Conservation (phyloP, 2,797 vertebrate species). For the Gymnoscopelus braueri region DNA sequence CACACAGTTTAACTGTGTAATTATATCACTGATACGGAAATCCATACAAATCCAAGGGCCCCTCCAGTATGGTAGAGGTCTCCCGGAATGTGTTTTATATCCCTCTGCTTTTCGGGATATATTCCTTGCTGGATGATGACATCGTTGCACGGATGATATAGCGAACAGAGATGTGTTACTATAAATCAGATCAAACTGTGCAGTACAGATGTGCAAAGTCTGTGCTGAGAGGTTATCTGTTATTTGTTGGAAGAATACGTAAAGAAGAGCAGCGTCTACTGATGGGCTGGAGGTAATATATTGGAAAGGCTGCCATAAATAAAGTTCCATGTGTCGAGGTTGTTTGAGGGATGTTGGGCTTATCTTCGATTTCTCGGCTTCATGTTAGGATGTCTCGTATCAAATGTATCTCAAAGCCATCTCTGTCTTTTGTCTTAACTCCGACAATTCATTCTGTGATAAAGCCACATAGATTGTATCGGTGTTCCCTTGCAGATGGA, state of each 20-base stretch:
- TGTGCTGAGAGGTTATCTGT: slow-evolving; percentile 42
- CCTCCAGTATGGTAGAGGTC: slow-evolving; percentile 17
- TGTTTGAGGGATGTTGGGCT: slow-evolving; percentile 46
- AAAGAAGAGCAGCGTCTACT: slow-evolving; percentile 31
- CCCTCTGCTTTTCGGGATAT: slow-evolving; percentile 31
- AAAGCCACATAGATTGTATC: slow-evolving; percentile 15
- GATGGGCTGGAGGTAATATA: slow-evolving; percentile 37
- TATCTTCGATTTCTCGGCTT: slow-evolving; percentile 42
- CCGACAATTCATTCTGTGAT: slow-evolving; percentile 35
- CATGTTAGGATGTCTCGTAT: slow-evolving; percentile 34
- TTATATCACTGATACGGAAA: slow-evolving; percentile 15
- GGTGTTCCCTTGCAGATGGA: slow-evolving; percentile 43
- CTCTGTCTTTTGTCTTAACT: slow-evolving; percentile 46
- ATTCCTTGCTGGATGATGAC: slow-evolving; percentile 52
- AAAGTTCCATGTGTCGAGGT: slow-evolving; percentile 28
- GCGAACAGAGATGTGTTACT: slow-evolving; percentile 26
- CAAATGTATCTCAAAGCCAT: slow-evolving; percentile 25
- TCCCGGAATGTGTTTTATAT: slow-evolving; percentile 51
- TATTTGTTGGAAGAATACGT: slow-evolving; percentile 57
- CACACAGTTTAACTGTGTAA: slow-evolving; percentile 2
- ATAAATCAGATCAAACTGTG: slow-evolving; percentile 60
- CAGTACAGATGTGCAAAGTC: slow-evolving; percentile 21
- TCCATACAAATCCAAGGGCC: neutral
- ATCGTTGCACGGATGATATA: slow-evolving; percentile 46
- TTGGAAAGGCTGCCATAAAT: slow-evolving; percentile 56